Percentiles rank a stretch among this genome's conserved stretches.
phyloP scores from a whole-genome alignment of 2,797 vertebrate species.

The Peromyscus attwateri region DNA sequence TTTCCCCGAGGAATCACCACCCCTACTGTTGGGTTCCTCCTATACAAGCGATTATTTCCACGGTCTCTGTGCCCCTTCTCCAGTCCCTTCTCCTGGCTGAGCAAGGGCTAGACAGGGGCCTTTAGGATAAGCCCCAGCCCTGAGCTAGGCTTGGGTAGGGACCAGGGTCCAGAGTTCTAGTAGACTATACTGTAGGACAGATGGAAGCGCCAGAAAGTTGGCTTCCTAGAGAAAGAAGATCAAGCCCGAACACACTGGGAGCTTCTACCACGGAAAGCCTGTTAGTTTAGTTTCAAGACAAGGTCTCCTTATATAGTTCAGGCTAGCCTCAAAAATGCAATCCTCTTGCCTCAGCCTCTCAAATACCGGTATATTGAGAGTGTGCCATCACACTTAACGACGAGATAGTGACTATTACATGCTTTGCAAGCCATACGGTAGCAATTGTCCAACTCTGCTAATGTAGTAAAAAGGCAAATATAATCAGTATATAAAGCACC shows the following conservation, averaged over 20 bases:
- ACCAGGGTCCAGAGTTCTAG: neutral
- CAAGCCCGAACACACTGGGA: neutral
- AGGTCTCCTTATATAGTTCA: neutral
- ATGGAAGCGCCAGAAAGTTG: neutral
- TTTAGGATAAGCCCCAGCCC: neutral
- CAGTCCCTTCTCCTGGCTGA: neutral
- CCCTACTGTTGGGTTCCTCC: neutral
- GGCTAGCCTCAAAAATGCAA: neutral
- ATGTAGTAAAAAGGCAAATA: neutral
- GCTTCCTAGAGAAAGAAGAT: neutral
- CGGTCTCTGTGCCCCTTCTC: neutral
- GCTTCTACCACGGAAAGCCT: neutral
- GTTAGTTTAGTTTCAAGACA: neutral
- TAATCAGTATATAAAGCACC: neutral
- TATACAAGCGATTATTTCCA: neutral
- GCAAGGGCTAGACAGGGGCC: neutral
- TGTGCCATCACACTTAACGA: neutral
- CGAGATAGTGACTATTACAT: neutral
- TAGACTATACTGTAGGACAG: neutral
- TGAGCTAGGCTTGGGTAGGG: neutral
- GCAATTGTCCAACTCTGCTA: neutral
- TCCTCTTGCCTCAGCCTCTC: neutral
- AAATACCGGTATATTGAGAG: neutral
- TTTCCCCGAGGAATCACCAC: neutral
- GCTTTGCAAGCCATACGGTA: neutral